Evolutionary conservation across 2,113 vertebrate genomes (phyloP).

Genomic region (Acinonyx jubatus): DNA sequence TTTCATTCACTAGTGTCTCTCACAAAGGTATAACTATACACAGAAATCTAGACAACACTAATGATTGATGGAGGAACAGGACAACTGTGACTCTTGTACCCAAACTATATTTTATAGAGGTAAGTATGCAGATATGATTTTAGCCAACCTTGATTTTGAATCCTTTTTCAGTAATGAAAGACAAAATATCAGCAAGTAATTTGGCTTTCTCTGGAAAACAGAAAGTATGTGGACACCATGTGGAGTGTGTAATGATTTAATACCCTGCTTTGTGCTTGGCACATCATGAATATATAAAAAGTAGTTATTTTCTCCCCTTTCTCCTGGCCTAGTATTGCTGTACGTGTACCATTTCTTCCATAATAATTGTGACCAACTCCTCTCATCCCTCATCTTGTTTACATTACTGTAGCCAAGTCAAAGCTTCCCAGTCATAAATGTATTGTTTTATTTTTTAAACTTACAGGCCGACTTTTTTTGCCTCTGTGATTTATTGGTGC

Average conservation of each 20-base stretch:
- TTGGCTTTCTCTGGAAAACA: not conserved
- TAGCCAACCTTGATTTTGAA: not conserved
- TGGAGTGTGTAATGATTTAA: not conserved
- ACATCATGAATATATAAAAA: not conserved
- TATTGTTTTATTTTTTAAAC: not conserved
- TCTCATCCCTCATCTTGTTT: not conserved
- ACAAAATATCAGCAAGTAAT: not conserved
- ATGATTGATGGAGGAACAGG: not conserved
- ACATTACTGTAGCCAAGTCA: not conserved
- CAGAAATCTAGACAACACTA: not conserved
- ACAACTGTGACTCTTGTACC: not conserved
- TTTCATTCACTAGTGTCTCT: not conserved
- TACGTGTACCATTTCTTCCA: not conserved
- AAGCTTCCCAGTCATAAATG: not conserved
- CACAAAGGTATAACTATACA: not conserved
- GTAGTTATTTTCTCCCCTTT: not conserved
- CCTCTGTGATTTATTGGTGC: accelerated
- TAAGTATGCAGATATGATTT: not conserved
- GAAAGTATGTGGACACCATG: not conserved
- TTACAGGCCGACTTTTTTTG: not conserved
- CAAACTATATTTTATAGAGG: not conserved
- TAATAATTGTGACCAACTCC: not conserved
- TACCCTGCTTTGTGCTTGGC: not conserved
- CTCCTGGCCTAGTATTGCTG: not conserved
- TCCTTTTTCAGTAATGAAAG: not conserved